phyloP scores from a whole-genome alignment of 2,797 vertebrate genomes.

The Eospalax fontanierii region DNA sequence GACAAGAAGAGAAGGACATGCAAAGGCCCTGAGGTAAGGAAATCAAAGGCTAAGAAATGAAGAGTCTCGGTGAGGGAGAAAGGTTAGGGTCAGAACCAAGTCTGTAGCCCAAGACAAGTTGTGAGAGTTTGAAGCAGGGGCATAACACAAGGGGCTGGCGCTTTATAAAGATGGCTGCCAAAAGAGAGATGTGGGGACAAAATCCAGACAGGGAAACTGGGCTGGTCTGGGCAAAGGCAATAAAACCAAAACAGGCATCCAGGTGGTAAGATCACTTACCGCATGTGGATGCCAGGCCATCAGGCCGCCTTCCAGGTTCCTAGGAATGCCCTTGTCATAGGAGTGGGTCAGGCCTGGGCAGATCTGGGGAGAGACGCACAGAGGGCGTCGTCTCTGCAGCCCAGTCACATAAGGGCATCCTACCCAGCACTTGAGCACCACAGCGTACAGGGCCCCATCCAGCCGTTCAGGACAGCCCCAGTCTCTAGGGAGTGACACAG shows the following conservation, averaged over 20 bases:
- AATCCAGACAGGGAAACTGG: neutral
- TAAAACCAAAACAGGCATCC: neutral
- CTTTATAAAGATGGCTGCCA: no score
- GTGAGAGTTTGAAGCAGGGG: neutral
- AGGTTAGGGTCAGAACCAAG: neutral
- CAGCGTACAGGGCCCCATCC: constrained; percentile 91
- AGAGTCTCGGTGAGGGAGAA: neutral
- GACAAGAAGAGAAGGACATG: neutral
- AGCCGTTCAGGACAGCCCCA: constrained; percentile 89
- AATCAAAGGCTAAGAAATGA: neutral
- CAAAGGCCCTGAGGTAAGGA: neutral
- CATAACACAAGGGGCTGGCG: accelerated
- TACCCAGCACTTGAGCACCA: constrained; percentile 91
- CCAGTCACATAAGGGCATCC: constrained; percentile 92
- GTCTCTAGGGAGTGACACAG: constrained; percentile 92
- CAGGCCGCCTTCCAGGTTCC: constrained; percentile 91
- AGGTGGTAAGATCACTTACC: constrained; percentile 79
- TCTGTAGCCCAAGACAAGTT: neutral
- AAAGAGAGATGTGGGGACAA: neutral
- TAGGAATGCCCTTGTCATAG: constrained; percentile 90
- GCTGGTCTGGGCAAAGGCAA: accelerated
- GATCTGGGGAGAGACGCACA: constrained; percentile 87
- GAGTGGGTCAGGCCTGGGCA: constrained; percentile 93
- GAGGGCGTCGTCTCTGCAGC: neutral
- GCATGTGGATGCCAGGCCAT: constrained; percentile 87